Percentiles rank a stretch among this genome's conserved stretches.
These are phyloP conservation scores for Notamacropus eugenii DNA, from an alignment of 2,797 vertebrate species.

Conservation along the genomic window DNA sequence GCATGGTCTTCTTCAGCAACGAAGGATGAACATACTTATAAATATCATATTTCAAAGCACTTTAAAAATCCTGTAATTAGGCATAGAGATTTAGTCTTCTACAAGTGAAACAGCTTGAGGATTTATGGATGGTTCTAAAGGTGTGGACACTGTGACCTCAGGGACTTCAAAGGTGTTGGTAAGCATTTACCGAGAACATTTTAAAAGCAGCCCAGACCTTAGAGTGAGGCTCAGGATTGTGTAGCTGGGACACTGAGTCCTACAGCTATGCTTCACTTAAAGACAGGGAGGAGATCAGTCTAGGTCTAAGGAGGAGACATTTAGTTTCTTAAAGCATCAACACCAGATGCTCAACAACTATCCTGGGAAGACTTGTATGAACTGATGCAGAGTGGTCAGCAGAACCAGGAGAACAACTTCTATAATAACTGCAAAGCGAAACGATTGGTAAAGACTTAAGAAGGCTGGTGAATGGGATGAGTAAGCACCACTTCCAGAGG, in stretches of 20 bases:
- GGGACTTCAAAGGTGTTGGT: constrained; percentile 39
- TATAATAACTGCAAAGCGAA: neutral
- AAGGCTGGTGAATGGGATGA: neutral
- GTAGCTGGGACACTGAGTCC: neutral
- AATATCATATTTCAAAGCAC: neutral
- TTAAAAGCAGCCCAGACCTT: constrained; percentile 29
- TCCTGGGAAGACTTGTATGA: neutral
- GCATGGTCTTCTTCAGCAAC: no score
- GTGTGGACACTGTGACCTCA: neutral
- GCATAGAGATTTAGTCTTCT: neutral
- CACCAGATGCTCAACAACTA: neutral
- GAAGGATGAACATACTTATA: neutral
- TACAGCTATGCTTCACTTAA: constrained; percentile 26
- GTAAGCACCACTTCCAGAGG: neutral
- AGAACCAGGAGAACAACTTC: neutral
- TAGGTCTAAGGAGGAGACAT: constrained; percentile 59
- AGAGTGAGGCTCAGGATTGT: neutral
- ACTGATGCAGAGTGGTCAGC: neutral
- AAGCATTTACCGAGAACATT: constrained; percentile 40
- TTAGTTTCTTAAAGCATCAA: constrained; percentile 73
- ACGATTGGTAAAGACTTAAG: neutral
- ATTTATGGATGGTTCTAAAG: neutral
- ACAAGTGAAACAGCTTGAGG: neutral
- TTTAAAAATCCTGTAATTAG: neutral
- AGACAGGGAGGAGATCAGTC: constrained; percentile 44